These are phyloP conservation scores for Zoroaster sp. DNA, from an alignment of 53 echinoderm and acorn worm species.

Conservation along the genomic window DNA sequence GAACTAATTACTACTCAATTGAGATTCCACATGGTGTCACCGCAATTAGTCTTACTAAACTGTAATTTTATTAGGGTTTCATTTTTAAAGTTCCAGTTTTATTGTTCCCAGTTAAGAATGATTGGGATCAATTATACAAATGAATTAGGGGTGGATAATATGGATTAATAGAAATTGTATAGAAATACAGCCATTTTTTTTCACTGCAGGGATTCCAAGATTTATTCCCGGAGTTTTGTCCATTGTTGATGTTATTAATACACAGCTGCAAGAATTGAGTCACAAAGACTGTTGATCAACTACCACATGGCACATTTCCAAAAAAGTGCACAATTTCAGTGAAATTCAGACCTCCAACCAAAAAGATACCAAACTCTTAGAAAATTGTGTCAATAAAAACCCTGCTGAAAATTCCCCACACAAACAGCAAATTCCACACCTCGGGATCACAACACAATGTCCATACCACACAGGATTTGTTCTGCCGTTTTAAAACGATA, in stretches of 20 bases:
- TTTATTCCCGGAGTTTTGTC: not conserved
- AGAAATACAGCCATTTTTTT: no score
- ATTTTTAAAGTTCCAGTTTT: no score
- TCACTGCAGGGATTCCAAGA: not conserved
- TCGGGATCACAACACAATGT: not conserved
- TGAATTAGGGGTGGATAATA: no score
- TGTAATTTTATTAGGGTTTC: no score
- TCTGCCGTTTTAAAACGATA: not conserved
- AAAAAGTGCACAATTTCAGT: not conserved
- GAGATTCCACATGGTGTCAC: no score
- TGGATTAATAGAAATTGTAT: no score
- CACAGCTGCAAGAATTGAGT: not conserved
- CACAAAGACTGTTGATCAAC: not conserved
- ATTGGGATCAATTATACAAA: no score
- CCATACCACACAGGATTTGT: not conserved
- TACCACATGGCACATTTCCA: not conserved
- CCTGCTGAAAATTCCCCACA: not conserved
- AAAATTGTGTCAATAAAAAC: not conserved
- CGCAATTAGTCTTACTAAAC: no score
- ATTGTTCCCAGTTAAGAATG: no score
- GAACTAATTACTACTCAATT: no score
- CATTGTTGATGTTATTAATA: not conserved
- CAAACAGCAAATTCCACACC: conserved; percentile 26
- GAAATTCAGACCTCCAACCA: not conserved
- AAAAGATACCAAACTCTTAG: not conserved